Base-by-base conservation (phyloP, 2,797 vertebrate species). In the Diglossa cyanea region DNA sequence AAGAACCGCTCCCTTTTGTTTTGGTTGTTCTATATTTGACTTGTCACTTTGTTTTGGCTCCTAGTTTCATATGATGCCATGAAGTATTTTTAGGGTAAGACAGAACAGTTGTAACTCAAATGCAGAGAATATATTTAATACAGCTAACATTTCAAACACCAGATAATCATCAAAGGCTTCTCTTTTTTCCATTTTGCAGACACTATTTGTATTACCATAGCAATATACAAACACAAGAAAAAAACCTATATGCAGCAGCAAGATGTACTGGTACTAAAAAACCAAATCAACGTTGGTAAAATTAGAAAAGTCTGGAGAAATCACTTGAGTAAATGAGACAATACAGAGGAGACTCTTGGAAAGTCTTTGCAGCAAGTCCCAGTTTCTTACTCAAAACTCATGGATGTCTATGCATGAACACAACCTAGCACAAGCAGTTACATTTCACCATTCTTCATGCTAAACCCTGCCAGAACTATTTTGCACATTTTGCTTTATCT, bases 251-350 rank as follows among this genome's bases (percentile, higher is more conserved):
- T 5, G 37, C 14, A 50, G 47, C 31, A 88, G 33, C 20, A 81
- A 81, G 30, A 85, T 21, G 4, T 44, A 75, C 16, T 39, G 42
- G 30, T 33, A 80, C n/a, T 44, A 30, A 70, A 78, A 83, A 23
- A 14, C 3, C 0, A 2, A 28, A 63, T 2, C 12, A 78, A 28
- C 0, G 0, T 12, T 60, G 33, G 31, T 48, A 63, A n/a, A 71
- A 63, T 61, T 55, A 60, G 44, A 33, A n/a, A 76, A 82, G 50
- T 31, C 37, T 61, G 57, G 55, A 67, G 18, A 73, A 79, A 74
- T 39, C 65, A 74, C 33, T 77, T 28, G 20, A 71, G 37, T 25
- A 50, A 84, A 57, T 0, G 0, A 62, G 48, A 25, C 18, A 65
- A 57, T 4, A 53, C 20, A 50, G 10, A 68, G n/a, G 24, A 90